Conservation (phyloP, 2,888 invertebrate genomes). For the Lasioglossum vierecki region DNA sequence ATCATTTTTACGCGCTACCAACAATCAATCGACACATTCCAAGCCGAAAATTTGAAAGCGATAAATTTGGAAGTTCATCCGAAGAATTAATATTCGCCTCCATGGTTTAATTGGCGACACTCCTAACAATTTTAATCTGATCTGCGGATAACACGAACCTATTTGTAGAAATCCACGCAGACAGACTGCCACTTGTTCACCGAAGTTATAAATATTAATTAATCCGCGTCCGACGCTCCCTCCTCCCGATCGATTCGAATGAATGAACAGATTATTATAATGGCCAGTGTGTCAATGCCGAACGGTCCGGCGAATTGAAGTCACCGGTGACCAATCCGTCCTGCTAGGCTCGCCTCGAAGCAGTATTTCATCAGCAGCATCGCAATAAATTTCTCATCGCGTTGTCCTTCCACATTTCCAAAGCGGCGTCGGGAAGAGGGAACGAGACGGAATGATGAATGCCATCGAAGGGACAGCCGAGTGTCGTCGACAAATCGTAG, state of each 20-base stretch:
- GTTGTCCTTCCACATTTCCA: conserved; percentile 13
- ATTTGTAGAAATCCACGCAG: background rate
- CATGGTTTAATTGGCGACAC: background rate
- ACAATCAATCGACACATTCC: background rate
- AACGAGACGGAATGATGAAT: conserved; percentile 16
- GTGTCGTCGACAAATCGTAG: conserved; percentile 23
- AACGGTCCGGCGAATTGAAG: background rate
- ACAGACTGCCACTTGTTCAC: background rate
- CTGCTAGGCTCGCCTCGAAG: background rate
- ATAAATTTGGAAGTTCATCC: background rate
- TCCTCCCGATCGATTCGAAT: background rate
- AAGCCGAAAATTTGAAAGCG: background rate
- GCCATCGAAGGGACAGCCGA: conserved; percentile 18
- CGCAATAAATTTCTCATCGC: conserved; percentile 27
- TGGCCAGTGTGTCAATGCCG: conserved; percentile 9
- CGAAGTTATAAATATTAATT: conserved; percentile 7
- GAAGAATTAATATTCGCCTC: background rate
- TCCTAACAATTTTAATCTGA: background rate
- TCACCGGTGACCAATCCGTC: conserved; percentile 12
- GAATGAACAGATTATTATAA: conserved; percentile 11
- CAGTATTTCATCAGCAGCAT: conserved; percentile 16
- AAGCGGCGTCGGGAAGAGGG: background rate
- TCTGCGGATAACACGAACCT: background rate
- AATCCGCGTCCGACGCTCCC: background rate
- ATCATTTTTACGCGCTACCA: background rate